Conservation (phyloP, 2,888 invertebrate genomes). For the Heliconius cydno region DNA sequence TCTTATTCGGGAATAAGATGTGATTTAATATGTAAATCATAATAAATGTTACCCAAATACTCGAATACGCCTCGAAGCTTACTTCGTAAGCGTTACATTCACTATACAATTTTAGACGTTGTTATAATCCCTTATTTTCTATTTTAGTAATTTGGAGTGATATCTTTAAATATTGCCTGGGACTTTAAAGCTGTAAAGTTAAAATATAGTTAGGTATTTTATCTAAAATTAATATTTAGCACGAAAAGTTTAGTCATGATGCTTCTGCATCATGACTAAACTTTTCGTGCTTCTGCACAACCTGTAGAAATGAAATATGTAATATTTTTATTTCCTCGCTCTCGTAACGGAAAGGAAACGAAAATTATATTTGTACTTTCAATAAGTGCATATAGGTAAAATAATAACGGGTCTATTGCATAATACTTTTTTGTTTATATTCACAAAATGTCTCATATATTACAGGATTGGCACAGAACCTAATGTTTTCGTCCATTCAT, state of each 20-base stretch:
- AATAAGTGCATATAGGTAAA: not conserved
- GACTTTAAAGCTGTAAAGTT: too few species aligned
- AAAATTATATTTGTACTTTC: not conserved
- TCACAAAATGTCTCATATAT: not conserved
- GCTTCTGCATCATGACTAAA: too few species aligned
- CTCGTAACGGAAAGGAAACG: too few species aligned
- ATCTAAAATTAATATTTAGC: too few species aligned
- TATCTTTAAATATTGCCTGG: not conserved
- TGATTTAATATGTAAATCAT: constrained; percentile 33
- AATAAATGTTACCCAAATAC: constrained; percentile 21
- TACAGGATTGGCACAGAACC: not conserved
- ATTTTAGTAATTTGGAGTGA: not conserved
- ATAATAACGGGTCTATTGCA: not conserved
- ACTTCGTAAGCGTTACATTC: constrained; percentile 18
- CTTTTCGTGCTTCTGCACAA: too few species aligned
- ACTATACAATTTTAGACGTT: constrained; percentile 6
- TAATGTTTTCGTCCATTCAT: not conserved
- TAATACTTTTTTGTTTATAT: not conserved
- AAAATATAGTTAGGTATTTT: too few species aligned
- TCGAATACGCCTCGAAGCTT: constrained; percentile 10
- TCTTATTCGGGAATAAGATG: constrained; percentile 17
- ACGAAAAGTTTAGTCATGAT: too few species aligned
- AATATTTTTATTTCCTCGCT: too few species aligned
- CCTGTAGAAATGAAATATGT: too few species aligned
- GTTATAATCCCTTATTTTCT: not conserved